Evolutionary conservation across 2,797 vertebrate species (phyloP).

Genomic region (Alca torda): DNA sequence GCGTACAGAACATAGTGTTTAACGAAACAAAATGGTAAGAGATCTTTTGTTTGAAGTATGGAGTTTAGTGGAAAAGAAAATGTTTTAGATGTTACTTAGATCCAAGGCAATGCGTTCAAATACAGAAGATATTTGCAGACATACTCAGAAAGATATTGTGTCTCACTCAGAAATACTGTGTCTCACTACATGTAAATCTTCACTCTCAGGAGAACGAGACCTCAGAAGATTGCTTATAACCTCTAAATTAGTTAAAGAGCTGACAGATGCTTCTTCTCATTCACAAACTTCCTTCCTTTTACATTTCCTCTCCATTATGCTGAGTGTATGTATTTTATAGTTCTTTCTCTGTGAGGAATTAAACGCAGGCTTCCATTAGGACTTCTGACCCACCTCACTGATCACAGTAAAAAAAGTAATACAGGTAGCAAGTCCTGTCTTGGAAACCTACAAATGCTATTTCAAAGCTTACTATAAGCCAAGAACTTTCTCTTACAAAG

Average conservation of each 20-base stretch:
- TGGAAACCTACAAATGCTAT: not conserved
- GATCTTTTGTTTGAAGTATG: not conserved
- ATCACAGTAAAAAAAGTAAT: not conserved
- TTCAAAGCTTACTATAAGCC: not conserved
- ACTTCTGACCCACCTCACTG: not conserved
- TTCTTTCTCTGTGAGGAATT: not conserved
- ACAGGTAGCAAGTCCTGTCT: not conserved
- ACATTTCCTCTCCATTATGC: conserved; percentile 37
- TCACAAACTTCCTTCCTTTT: conserved; percentile 41
- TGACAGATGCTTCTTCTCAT: conserved; percentile 38
- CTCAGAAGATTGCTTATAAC: not conserved
- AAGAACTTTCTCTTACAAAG: not conserved
- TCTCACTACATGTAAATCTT: not conserved
- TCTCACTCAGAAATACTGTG: not conserved
- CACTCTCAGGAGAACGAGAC: not conserved
- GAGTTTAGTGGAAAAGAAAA: not conserved
- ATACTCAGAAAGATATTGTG: not conserved
- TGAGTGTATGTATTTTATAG: not conserved
- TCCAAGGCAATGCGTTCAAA: not conserved
- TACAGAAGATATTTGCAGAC: not conserved
- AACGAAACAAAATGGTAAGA: not conserved
- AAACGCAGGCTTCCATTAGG: not conserved
- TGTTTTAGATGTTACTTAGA: not conserved
- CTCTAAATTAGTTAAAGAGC: conserved; percentile 1
- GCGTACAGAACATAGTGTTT: not conserved